Base-by-base conservation (phyloP, 2,797 vertebrate species). In the Lutjanus campechanus region DNA sequence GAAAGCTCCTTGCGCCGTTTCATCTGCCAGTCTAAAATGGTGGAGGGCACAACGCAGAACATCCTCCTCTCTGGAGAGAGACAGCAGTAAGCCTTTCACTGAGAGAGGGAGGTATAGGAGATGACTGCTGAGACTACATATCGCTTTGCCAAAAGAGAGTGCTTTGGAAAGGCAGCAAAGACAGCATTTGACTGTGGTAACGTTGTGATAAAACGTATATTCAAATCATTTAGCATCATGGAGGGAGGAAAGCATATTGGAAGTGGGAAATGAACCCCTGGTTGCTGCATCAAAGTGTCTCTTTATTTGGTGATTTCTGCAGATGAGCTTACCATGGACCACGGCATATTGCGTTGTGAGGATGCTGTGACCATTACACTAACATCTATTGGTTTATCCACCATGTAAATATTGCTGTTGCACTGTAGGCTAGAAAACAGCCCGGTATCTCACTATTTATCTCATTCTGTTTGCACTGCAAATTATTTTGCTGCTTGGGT, bases 11-110 rank as follows among this genome's bases (percentile, higher is more conserved):
- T 59, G 71, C n/a, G 51, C 62, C 9, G 79, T 91, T 95, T 92
- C 87, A 94, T 91, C 86, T 91, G 91, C 82, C 88, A 88, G 80
- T 91, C 81, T 93, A 82, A 93, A 92, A 91, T 81, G 69, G 87
- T 85, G 79, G 86, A 84, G 88, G 83, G 87, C 88, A 85, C 73
- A 69, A 73, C 41, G 79, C 73, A 53, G 82, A 85, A 83, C 90
- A 77, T 68, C 82, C 64, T 77, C 75, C 86, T 88, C 88, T 85
- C 85, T 56, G 69, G 84, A 87, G 88, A 86, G 84, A 90, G 86
- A 85, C 82, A 61, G 83, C 81, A 73, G 82, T 65, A 78, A 87
- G 87, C 77, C 85, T 89, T 91, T 88, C 70, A 85, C 55, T 25
- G 62, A 73, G 80, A 77, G 44, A 61, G 54, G 64, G 77, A 75